These are phyloP conservation scores for Limnephilus lunatus DNA, from an alignment of 2,888 invertebrate species.

Conservation along the genomic window DNA sequence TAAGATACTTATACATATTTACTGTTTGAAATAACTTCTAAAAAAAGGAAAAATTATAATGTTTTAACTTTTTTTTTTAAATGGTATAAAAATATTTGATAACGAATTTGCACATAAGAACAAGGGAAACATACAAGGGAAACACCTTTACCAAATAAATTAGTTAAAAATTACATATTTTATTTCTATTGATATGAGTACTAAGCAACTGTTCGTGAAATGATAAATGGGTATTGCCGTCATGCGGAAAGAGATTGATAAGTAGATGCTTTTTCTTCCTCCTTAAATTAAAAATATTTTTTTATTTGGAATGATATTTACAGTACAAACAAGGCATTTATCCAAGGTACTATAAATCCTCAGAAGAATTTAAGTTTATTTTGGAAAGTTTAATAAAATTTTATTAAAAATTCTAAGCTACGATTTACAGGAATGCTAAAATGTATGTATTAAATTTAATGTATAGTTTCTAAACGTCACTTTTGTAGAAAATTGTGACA, in stretches of 20 bases:
- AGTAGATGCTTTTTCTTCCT: not conserved
- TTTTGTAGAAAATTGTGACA: constrained; percentile 16
- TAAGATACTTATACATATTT: not conserved
- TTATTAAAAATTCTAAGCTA: constrained; percentile 18
- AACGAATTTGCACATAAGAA: not conserved
- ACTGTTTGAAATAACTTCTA: not conserved
- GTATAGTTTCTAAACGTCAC: not conserved
- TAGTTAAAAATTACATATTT: not conserved
- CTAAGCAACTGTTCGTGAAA: not conserved
- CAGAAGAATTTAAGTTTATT: not conserved
- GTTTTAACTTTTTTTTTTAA: no score
- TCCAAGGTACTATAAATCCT: not conserved
- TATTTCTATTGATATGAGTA: constrained; percentile 22
- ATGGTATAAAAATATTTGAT: not conserved
- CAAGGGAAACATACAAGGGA: not conserved
- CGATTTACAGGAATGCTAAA: constrained; percentile 24
- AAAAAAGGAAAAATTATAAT: not conserved
- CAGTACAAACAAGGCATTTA: constrained; percentile 10
- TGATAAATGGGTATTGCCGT: no score
- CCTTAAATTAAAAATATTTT: not conserved
- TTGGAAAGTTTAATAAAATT: constrained; percentile 15
- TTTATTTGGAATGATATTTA: constrained; percentile 20
- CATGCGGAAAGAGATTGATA: not conserved
- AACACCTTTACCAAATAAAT: constrained; percentile 29
- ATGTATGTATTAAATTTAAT: not conserved